Base-by-base conservation (phyloP, 2,797 vertebrate species). In the Capromys pilorides region DNA sequence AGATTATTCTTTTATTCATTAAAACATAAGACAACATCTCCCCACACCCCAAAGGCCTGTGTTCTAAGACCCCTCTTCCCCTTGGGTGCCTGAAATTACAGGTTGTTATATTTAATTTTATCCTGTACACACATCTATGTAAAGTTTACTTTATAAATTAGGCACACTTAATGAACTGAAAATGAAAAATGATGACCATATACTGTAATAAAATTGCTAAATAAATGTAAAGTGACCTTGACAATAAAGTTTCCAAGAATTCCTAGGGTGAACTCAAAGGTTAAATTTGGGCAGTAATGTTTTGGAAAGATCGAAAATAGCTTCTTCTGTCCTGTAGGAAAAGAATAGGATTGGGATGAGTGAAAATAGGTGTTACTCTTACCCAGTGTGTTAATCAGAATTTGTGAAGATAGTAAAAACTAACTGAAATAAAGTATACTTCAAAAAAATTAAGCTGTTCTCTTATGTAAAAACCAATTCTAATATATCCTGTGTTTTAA, bases 321-420 rank as follows among this genome's bases (percentile, higher is more conserved):
- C 36, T n/a, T 22, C 18, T 84, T 67, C 33, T 21, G 19, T 54
- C 39, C 13, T 14, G 4, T 1, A 57, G 12, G 11, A 67, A 67
- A 67, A 71, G 67, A 71, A 71, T 11, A 39, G n/a, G 26, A 19
- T 9, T 94, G 31, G 31, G 66, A 39, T 45, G 90, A 69, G 45
- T 96, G 73, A 94, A 39, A 71, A 61, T 83, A 19, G 13, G 41
- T 86, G 22, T 90, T 45, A 49, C 28, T 19, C 11, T 5, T 83
- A 41, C 14, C 14, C 41, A n/a, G 73, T 86, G 19, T 67, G 78
- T 86, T 67, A 83, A 8, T 84, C 39, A 84, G 83, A 90, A 90
- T 95, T 92, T 45, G 79, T 93, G 75, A 71, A 90, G 82, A 28
- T 79, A 67, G 49, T 86, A 85, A 91, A 96, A 95, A 54, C 45